Base-by-base conservation (phyloP, 2,797 vertebrate genomes). In the Sibirionetta formosa region DNA sequence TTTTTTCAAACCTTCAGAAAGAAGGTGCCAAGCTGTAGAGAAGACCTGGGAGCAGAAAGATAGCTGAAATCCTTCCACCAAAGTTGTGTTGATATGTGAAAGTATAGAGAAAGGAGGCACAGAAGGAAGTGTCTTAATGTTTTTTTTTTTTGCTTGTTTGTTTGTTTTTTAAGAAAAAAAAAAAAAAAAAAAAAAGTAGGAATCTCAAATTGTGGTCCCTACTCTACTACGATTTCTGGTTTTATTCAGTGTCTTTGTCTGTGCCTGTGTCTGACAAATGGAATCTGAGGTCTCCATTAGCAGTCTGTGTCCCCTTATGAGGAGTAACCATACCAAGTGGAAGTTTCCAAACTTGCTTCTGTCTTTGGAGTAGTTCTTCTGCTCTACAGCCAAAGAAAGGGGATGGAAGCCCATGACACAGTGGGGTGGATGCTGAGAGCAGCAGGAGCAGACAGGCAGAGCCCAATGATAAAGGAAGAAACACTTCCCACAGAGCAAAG, bases 271-370 rank as follows among this genome's bases (percentile, higher is more conserved):
- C 7, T 8, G 54, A 38, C 65, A 63, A 51, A 31, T 0, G 6
- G 22, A 0, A 1, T 40, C n/a, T 29, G 0, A 42, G 64, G 13
- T 73, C 24, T 42, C 1, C 5, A 35, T 18, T 70, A 88, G 61
- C 46, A 78, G 27, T 24, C 24, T 86, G 27, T 46, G 35, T 53
- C 65, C 77, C 15, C 46, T 57, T 40, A 11, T 27, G 31, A 73
- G 56, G 46, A 69, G 8, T 42, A 42, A 54, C 29, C 5, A 1
- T 19, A 14, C 29, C n/a, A 70, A 57, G 38, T 51, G 73, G 63
- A 75, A 42, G 3, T 29, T 83, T 42, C 11, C 0, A 0, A 77
- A 40, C 40, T 69, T 1, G 1, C 31, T 86, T 17, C 65, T 61
- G 36, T 65, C 33, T 65, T 73, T 17, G 2, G 38, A 84, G 35